Base-by-base conservation (phyloP, 2,113 vertebrate species). In the Tachycineta bicolor region DNA sequence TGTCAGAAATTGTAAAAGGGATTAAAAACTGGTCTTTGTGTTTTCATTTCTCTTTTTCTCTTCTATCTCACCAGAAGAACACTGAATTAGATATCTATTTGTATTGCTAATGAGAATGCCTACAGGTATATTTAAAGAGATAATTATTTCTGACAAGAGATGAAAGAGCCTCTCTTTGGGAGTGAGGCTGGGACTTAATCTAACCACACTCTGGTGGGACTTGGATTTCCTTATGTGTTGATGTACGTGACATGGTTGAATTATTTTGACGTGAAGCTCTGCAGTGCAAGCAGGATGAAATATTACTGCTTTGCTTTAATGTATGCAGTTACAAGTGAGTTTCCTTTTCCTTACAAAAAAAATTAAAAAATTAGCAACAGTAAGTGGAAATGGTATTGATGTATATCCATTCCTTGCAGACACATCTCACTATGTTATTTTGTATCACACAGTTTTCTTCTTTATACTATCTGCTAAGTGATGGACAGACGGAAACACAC, bases 131-230 rank as follows among this genome's bases (percentile, higher is more conserved):
- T 93, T 92, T 83, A 86, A 83, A 79, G 8, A 33, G 55, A 63
- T 67, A 62, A 94, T 80, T 90, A 80, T 80, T 94, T 80, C 68
- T 86, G 46, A 90, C 55, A 88, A 69, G 50, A 88, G 23, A 73
- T 34, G 43, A 86, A 79, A 76, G 11, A 28, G 13, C 4, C 14
- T 80, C 22, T 83, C 29, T 77, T 65, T 86, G 10, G 8, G 31
- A 14, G 1, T 59, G 31, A 21, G 31, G 4, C 49, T 60, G 37
- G 63, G 33, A 26, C 5, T 78, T 77, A 75, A 92, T 78, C 56
- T 63, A 81, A 67, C 50, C 34, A 75, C 18, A 22, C 19, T 68
- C 60, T 70, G 33, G 46, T 47, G 59, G 34, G 34, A 90, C 49
- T 56, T 78, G 55, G 47, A 70, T 86, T 55, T 88, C 68, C 52